Conservation (phyloP, 2,113 vertebrate genomes). For the Alethe castanea region DNA sequence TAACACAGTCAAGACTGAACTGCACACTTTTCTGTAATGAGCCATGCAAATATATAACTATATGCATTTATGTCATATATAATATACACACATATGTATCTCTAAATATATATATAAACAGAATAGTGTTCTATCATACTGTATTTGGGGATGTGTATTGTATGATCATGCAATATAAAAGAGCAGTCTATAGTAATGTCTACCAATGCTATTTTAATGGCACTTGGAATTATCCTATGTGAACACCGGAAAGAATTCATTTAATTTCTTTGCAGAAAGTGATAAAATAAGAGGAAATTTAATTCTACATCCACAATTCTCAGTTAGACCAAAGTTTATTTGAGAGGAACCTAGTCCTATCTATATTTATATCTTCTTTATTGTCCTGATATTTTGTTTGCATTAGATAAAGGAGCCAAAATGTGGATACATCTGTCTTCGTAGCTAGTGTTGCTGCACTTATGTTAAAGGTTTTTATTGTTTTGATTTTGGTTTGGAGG, state of each 20-base stretch:
- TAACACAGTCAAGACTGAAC: not conserved
- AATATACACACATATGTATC: no score
- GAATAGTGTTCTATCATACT: not conserved
- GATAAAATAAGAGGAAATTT: not conserved
- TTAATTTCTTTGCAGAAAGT: not conserved
- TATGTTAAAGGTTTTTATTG: not conserved
- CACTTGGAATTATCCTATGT: not conserved
- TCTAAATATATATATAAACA: not conserved
- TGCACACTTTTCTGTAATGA: not conserved
- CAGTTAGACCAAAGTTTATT: not conserved
- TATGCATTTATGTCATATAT: no score
- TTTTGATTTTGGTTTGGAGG: not conserved
- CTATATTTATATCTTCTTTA: not conserved
- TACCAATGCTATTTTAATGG: not conserved
- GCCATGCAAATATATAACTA: not conserved
- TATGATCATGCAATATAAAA: not conserved
- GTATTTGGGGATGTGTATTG: not conserved
- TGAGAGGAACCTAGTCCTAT: fast-evolving
- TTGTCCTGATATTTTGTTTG: not conserved
- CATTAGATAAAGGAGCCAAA: not conserved
- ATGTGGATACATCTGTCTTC: not conserved
- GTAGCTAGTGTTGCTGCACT: not conserved
- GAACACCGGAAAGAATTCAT: not conserved
- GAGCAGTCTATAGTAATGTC: not conserved
- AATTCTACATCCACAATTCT: not conserved